phyloP scores from a whole-genome alignment of 30 jellyfish, hydroid and myxozoan species.

The Cassiopea andromeda region DNA sequence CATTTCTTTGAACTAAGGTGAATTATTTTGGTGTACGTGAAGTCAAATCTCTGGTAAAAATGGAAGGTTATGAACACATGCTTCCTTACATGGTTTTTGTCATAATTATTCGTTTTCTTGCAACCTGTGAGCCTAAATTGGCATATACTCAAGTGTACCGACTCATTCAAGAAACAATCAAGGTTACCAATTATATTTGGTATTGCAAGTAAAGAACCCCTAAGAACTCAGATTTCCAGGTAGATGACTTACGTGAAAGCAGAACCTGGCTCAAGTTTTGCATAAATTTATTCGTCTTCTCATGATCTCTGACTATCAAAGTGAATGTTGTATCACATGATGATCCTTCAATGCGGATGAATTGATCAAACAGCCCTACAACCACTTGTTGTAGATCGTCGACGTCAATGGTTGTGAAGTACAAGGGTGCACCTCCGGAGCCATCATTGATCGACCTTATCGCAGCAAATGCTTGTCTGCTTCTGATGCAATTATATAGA shows the following conservation, averaged over 20 bases:
- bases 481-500: conserved; percentile 60
- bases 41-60: no score
- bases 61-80: no score
- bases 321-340: conserved; percentile 74
- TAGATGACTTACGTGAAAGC: conserved; percentile 40
- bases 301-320: conserved; percentile 75
- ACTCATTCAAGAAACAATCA: no score
- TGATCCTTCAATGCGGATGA: conserved; percentile 84
- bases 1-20: no score
- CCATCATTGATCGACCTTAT: conserved; percentile 53
- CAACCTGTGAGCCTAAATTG: no score
- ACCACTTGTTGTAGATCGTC: conserved; percentile 72
- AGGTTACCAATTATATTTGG: no score
- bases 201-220: no score
- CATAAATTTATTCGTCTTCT: conserved; percentile 79
- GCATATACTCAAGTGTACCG: no score
- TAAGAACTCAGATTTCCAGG: no score
- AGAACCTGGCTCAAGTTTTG: conserved; percentile 69
- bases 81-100: no score
- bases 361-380: conserved; percentile 93
- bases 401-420: conserved; percentile 43
- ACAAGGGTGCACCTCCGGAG: conserved; percentile 58
- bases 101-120: no score
- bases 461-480: conserved; percentile 52
- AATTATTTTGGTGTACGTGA: no score